Evolutionary conservation across 2,113 vertebrate species (phyloP).

Genomic region (Erythrocercus mccallii): DNA sequence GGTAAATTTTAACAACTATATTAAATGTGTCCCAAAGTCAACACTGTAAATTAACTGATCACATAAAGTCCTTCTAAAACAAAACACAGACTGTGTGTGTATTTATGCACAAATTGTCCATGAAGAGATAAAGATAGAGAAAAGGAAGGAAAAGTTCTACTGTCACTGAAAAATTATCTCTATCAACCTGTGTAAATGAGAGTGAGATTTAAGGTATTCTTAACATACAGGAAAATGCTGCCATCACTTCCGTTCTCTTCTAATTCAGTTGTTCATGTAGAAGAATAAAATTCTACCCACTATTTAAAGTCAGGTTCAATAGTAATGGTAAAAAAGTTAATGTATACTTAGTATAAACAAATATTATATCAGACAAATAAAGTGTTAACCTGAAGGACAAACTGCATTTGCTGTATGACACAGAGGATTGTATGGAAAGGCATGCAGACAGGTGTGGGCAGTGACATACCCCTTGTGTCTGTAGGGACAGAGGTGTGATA

Average conservation of each 20-base stretch:
- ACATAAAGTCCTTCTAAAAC: not conserved
- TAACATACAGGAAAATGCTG: not conserved
- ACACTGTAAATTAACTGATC: not conserved
- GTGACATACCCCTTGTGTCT: constrained; percentile 93
- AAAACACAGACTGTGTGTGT: not conserved
- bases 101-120: not conserved
- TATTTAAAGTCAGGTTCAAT: not conserved
- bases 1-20: not conserved
- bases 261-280: not conserved
- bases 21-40: not conserved
- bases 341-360: constrained; percentile 58
- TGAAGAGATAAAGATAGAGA: not conserved
- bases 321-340: constrained; percentile 54
- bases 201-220: not conserved
- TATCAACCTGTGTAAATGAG: not conserved
- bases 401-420: not conserved
- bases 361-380: not conserved
- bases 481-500: constrained; percentile 87
- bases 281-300: not conserved
- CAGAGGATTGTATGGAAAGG: not conserved
- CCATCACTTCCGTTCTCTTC: not conserved
- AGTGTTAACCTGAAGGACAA: not conserved
- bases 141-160: not conserved
- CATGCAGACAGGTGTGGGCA: constrained; percentile 42
- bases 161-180: not conserved